These are phyloP conservation scores for Cephus rjabovi DNA, from an alignment of 2,888 invertebrate genomes.

Conservation along the genomic window DNA sequence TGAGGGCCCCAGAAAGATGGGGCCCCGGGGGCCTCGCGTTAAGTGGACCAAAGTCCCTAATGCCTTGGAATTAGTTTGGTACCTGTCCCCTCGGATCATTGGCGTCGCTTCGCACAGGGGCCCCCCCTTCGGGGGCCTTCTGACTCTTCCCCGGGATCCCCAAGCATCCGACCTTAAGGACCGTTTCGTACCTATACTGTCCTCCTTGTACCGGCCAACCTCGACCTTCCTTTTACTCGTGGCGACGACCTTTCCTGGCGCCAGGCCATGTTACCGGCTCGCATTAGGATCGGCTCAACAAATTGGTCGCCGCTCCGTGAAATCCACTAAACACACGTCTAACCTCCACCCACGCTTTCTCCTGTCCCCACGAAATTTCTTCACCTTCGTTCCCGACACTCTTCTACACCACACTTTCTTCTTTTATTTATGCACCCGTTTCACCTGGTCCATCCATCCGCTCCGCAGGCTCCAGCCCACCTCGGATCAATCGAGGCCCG, in stretches of 20 bases:
- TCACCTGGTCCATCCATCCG: neutral
- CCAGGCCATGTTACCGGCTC: slow-evolving; percentile 30
- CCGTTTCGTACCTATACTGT: neutral
- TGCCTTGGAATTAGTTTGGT: slow-evolving; percentile 29
- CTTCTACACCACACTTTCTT: neutral
- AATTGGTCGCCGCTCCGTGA: slow-evolving; percentile 33
- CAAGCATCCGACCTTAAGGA: slow-evolving; percentile 11
- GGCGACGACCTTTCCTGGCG: slow-evolving; percentile 27
- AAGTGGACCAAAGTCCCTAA: slow-evolving; percentile 20
- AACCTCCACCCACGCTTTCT: slow-evolving; percentile 19
- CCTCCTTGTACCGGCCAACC: neutral
- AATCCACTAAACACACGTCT: slow-evolving; percentile 2
- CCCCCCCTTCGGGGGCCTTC: neutral
- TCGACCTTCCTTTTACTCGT: slow-evolving; percentile 8
- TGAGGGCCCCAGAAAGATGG: neutral
- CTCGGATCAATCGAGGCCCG: neutral
- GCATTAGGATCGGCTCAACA: slow-evolving; percentile 42
- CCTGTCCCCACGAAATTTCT: neutral
- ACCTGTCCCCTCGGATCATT: slow-evolving; percentile 24
- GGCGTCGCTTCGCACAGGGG: slow-evolving; percentile 1
- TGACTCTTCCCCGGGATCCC: neutral
- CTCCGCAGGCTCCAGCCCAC: neutral
- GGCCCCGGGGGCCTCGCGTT: neutral
- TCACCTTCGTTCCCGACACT: neutral
- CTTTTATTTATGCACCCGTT: neutral